Conservation (phyloP, 2,888 invertebrate species). For the Biston betularia region DNA sequence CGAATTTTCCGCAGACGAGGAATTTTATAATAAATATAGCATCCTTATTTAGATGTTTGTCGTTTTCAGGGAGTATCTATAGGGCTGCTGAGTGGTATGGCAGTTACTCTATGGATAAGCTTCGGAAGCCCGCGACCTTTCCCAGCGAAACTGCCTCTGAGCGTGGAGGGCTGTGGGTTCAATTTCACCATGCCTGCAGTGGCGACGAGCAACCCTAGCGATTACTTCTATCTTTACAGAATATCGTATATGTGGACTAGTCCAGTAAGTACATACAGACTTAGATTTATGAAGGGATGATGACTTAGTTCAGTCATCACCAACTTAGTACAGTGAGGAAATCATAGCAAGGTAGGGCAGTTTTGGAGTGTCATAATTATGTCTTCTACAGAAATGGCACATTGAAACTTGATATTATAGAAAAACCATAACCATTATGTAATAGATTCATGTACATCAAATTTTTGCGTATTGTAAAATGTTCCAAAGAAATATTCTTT, state of each 20-base stretch:
- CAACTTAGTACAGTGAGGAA: too few relatives aligned
- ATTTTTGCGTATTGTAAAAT: too few relatives aligned
- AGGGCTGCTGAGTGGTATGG: constrained; percentile 88
- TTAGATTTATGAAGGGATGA: not conserved
- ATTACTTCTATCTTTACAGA: constrained; percentile 89
- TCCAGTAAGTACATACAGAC: constrained; percentile 62
- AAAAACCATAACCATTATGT: too few relatives aligned
- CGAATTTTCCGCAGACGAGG: too few relatives aligned
- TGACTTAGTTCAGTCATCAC: too few relatives aligned
- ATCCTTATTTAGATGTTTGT: not conserved
- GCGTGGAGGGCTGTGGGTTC: constrained; percentile 84
- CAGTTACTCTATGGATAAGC: constrained; percentile 92
- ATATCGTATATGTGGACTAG: constrained; percentile 92
- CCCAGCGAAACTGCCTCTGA: constrained; percentile 83
- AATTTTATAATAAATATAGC: too few relatives aligned
- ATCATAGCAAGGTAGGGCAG: too few relatives aligned
- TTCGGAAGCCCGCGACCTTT: constrained; percentile 92
- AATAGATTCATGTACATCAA: too few relatives aligned
- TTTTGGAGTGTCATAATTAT: too few relatives aligned
- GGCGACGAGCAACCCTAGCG: constrained; percentile 46
- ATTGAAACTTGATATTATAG: too few relatives aligned
- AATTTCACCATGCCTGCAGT: constrained; percentile 61
- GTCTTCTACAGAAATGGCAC: too few relatives aligned
- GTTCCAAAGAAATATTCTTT: too few relatives aligned
- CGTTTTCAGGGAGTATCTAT: constrained; percentile 88